phyloP scores from a whole-genome alignment of 2,113 vertebrate genomes.

The Crocuta crocuta region DNA sequence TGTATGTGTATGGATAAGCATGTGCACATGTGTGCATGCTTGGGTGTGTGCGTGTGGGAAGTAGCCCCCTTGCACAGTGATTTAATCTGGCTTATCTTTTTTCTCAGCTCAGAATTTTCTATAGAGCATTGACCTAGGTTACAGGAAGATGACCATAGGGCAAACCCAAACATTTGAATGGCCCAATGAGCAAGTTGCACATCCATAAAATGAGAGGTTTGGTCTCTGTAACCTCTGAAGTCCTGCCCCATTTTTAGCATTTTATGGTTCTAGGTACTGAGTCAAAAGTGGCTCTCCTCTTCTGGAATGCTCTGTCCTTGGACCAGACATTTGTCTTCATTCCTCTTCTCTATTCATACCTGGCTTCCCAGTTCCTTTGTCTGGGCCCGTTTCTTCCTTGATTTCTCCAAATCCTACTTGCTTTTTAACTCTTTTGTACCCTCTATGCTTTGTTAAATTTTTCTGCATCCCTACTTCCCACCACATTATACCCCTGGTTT shows the following conservation, averaged over 20 bases:
- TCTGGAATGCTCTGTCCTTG: neutral
- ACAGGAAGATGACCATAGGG: neutral
- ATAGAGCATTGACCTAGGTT: neutral
- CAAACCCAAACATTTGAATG: neutral
- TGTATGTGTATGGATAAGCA: neutral
- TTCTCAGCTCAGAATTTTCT: conserved; percentile 3
- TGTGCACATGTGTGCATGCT: neutral
- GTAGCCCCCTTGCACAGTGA: neutral
- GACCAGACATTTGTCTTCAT: neutral
- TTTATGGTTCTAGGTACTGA: neutral
- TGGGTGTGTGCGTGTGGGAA: neutral
- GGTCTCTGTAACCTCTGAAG: neutral
- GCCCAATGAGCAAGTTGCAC: neutral
- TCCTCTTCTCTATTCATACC: neutral
- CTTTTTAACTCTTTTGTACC: neutral
- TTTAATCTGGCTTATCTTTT: neutral
- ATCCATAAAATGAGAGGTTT: neutral
- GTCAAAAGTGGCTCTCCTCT: neutral
- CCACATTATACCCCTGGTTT: neutral
- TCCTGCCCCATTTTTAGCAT: neutral
- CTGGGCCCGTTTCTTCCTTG: neutral
- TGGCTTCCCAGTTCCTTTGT: neutral
- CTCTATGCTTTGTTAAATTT: neutral
- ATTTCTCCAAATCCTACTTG: neutral
- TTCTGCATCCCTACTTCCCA: neutral